Evolutionary conservation across 23 tunicate genomes (phyloP).

Genomic region (Styela clava): DNA sequence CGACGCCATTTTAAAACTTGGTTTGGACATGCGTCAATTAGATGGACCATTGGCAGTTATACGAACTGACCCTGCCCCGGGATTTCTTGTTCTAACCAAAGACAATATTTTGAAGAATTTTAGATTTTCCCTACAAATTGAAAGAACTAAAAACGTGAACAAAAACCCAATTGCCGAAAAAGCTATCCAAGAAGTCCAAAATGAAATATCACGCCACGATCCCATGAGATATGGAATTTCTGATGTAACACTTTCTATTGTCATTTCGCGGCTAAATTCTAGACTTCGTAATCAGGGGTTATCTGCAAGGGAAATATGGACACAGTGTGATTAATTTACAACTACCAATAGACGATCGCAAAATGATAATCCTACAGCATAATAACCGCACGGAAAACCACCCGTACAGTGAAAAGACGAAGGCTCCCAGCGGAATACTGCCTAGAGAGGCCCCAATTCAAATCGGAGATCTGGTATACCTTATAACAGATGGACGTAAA

Average conservation of each 20-base stretch:
- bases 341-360: neutral
- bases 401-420: neutral
- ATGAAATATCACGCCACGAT: neutral
- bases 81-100: too few relatives aligned
- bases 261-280: neutral
- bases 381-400: neutral
- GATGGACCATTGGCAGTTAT: too few relatives aligned
- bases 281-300: neutral
- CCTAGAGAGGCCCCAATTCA: neutral
- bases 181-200: neutral
- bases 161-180: neutral
- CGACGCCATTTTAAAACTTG: too few relatives aligned
- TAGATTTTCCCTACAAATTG: too few relatives aligned
- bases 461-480: neutral
- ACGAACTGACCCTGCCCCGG: too few relatives aligned
- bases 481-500: neutral
- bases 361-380: neutral
- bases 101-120: too few relatives aligned
- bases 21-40: too few relatives aligned
- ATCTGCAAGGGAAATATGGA: neutral
- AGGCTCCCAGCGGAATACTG: neutral
- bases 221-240: neutral
- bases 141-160: too few relatives aligned
- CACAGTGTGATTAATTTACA: neutral
- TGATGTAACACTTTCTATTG: neutral